Conservation (phyloP, 2,888 invertebrate genomes). For the Clivina fossor region DNA sequence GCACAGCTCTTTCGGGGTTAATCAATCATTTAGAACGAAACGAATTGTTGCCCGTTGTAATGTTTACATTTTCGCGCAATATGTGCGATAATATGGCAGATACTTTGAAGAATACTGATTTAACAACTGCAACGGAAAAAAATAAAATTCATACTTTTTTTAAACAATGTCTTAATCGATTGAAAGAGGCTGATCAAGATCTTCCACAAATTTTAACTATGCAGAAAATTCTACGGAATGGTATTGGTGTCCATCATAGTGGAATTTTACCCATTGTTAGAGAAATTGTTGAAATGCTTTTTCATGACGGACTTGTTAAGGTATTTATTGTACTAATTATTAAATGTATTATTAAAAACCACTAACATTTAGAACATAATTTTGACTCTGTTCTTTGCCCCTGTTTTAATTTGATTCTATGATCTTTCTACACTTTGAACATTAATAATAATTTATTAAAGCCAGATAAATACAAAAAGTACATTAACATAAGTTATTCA, state of each 20-base stretch:
- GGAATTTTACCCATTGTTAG: conserved; percentile 98
- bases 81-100: conserved; percentile 72
- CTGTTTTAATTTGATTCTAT: no score
- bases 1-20: conserved; percentile 78
- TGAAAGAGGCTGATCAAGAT: conserved; percentile 75
- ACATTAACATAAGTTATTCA: no score
- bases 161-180: conserved; percentile 74
- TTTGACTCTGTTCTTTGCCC: no score
- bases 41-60: conserved; percentile 89
- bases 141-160: conserved; percentile 83
- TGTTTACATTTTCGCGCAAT: conserved; percentile 88
- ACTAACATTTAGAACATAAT: conserved; percentile 12
- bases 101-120: conserved; percentile 65
- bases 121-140: conserved; percentile 85
- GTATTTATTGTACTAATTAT: conserved; percentile 42
- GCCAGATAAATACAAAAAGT: no score
- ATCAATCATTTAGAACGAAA: conserved; percentile 79
- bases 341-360: conserved; percentile 8
- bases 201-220: conserved; percentile 84
- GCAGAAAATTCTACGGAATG: conserved; percentile 72
- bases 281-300: conserved; percentile 97
- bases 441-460: no score
- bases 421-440: no score
- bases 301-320: conserved; percentile 87
- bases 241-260: conserved; percentile 97